A percentile compares a stretch with the other conserved stretches of the same genome.
Conservation (phyloP, 2,888 invertebrate species). For the Augochlorella aurata region DNA sequence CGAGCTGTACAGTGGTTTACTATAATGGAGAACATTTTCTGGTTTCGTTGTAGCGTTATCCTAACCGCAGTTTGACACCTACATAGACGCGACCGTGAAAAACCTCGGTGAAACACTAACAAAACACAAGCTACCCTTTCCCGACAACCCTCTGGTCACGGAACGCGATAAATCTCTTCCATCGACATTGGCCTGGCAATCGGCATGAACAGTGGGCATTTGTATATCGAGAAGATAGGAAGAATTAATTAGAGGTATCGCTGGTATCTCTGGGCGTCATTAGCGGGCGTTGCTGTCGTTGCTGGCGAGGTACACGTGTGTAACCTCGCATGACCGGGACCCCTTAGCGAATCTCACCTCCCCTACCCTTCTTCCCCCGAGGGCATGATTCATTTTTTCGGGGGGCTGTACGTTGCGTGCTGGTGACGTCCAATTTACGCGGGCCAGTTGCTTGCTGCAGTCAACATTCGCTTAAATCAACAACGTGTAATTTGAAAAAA, state of each 20-base stretch:
- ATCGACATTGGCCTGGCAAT: slow-evolving; percentile 59
- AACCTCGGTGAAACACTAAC: slow-evolving; percentile 7
- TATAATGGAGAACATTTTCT: not conserved
- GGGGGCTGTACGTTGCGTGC: slow-evolving; percentile 56
- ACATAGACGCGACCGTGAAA: slow-evolving; percentile 14
- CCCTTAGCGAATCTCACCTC: slow-evolving; percentile 70
- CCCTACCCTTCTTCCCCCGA: slow-evolving; percentile 36
- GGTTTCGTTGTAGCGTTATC: not conserved
- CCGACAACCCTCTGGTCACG: slow-evolving; percentile 51
- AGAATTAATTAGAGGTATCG: slow-evolving; percentile 81
- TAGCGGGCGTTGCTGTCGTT: slow-evolving; percentile 78
- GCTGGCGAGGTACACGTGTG: slow-evolving; percentile 70
- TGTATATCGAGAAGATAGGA: slow-evolving; percentile 80
- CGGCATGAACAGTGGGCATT: slow-evolving; percentile 73
- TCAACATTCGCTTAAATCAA: slow-evolving; percentile 39
- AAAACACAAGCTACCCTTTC: slow-evolving; percentile 27
- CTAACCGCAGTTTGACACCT: not conserved
- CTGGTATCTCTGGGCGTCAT: slow-evolving; percentile 80
- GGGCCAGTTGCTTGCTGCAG: slow-evolving; percentile 47
- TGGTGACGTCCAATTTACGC: slow-evolving; percentile 64
- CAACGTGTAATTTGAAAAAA: slow-evolving; percentile 33
- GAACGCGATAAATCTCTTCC: slow-evolving; percentile 64
- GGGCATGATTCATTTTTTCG: slow-evolving; percentile 65
- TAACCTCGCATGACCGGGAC: slow-evolving; percentile 75
- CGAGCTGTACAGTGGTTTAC: too few species aligned